phyloP scores from a whole-genome alignment of 2,113 vertebrate genomes.

The Apus apus region DNA sequence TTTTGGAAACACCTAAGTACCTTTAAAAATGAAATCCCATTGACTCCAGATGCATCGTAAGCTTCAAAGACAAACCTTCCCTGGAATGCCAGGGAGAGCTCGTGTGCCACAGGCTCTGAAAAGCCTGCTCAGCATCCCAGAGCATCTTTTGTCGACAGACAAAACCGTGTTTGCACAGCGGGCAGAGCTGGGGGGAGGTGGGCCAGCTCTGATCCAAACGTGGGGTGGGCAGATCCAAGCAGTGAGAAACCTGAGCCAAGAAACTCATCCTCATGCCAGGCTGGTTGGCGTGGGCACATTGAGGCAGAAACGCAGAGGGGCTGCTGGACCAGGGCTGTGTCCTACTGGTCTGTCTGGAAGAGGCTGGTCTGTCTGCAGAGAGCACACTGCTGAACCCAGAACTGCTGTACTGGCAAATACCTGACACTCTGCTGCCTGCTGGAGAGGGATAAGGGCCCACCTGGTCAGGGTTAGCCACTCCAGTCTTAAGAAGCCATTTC shows the following conservation, averaged over 20 bases:
- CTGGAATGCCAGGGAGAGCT: background rate
- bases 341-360: background rate
- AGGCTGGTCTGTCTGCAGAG: background rate
- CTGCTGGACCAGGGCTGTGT: background rate
- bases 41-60: background rate
- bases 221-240: background rate
- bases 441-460: background rate
- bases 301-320: background rate
- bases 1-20: background rate
- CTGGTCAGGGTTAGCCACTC: background rate
- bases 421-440: background rate
- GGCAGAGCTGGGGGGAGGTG: background rate
- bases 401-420: background rate
- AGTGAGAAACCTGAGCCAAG: background rate
- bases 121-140: background rate
- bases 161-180: background rate
- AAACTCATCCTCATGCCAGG: background rate
- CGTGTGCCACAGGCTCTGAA: background rate
- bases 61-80: background rate
- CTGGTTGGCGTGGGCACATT: background rate
- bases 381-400: background rate
- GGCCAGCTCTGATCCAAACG: background rate
- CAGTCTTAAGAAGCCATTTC: background rate
- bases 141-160: background rate
- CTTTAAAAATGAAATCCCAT: background rate